Evolutionary conservation across 2,888 invertebrate species (phyloP), one percentile per base, ranked within the genome.

Genomic region (Parnassius glacialis): DNA sequence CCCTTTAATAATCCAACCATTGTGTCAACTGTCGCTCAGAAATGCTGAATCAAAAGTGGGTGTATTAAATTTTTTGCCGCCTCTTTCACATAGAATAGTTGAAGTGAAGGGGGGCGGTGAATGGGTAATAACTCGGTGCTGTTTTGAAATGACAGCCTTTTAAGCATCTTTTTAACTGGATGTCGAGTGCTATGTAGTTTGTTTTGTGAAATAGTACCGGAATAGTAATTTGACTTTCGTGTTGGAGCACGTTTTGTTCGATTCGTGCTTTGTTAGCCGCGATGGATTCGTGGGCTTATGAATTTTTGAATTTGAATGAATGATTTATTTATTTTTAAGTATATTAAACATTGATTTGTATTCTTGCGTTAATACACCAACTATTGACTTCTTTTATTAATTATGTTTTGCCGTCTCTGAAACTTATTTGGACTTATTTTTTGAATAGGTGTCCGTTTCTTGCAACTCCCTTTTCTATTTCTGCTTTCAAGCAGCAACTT

Each of bases 21-120:
- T 89, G 86, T 85, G 86, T 90, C 90, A 90, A 90, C 88, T 90
- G 90, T 90, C 90, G 84, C 71, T 84, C 75, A 73, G 69, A 69
- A 76, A 75, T 76, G 69, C 76, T 83, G 84, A 85, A 84, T 84
- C 81, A 84, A 85, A 90, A 89, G 88, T 89, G 87, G 90, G 90
- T 84, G 89, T 85, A 83, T 82, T 79, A 69, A 59, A 69, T 75
- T 78, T 81, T 83, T 79, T 78, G 68, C 78, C 78, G 77, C 80
- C 75, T 73, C 74, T 78, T 75, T 70, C 68, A 66, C 64, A 65
- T 71, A 68, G 68, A 76, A 76, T 78, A 76, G 74, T 76, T 72
- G 64, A 70, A 72, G 45, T 54, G 57, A 63, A 61, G 59, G 65
- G 73, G 87, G 85, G 85, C 78, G 71, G 73, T 75, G 83, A 87